Evolutionary conservation across 2,888 invertebrate species (phyloP).

Genomic region (Orchesellides sinensis): DNA sequence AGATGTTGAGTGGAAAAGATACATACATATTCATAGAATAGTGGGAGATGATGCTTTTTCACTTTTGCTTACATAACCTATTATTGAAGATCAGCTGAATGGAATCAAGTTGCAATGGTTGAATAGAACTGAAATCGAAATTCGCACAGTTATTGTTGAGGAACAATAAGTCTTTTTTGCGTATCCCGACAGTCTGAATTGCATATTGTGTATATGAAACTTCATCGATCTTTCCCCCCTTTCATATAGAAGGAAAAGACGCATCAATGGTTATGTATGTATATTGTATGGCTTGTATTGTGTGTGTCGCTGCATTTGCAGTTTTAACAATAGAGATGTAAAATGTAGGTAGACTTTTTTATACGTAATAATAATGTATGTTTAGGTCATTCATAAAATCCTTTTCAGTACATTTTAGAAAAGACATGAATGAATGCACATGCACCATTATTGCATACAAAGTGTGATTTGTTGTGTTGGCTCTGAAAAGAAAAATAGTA

Average conservation of each 20-base stretch:
- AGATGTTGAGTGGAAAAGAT: no score
- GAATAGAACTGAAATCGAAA: conserved; percentile 66
- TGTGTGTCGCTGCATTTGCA: conserved; percentile 65
- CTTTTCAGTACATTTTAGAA: conserved; percentile 61
- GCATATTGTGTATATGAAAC: conserved; percentile 47
- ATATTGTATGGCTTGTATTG: conserved; percentile 60
- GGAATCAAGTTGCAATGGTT: conserved; percentile 65
- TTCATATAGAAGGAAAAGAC: conserved; percentile 25
- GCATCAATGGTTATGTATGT: conserved; percentile 61
- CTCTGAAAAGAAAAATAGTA: conserved; percentile 42
- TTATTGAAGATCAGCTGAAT: conserved; percentile 65
- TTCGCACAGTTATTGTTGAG: conserved; percentile 65
- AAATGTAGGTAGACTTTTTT: conserved; percentile 64
- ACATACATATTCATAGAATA: background rate
- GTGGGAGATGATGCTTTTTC: conserved; percentile 53
- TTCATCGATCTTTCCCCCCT: conserved; percentile 55
- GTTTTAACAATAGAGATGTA: conserved; percentile 63
- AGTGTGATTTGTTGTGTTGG: conserved; percentile 53
- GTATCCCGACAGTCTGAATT: conserved; percentile 55
- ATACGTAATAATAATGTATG: conserved; percentile 59
- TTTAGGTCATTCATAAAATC: conserved; percentile 60
- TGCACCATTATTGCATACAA: conserved; percentile 57
- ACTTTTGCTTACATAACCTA: conserved; percentile 65
- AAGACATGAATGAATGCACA: conserved; percentile 62
- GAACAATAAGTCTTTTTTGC: conserved; percentile 63